Base-by-base conservation (phyloP, 2,888 invertebrate genomes). In the Idaea biselata region DNA sequence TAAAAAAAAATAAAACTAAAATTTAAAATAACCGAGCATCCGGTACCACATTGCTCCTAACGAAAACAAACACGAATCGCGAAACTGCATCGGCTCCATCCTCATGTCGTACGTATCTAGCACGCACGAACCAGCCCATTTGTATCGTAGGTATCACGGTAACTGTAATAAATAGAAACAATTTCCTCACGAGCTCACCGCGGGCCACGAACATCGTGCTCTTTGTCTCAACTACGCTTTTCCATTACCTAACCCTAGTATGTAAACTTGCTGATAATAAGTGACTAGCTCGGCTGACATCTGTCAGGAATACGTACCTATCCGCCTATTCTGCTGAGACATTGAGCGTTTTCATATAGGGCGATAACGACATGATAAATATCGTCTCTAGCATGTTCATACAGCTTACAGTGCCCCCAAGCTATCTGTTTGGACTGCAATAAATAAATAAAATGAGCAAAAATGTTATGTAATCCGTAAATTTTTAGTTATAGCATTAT, bases 121-220 rank as follows among this genome's bases (percentile, higher is more conserved):
- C 44, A 44, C 44, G 44, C 44, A 44, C 44, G 44, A 44, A 0
- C 8, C 44, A 44, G 11, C 44, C 44, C 44, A 44, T 44, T 44
- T 44, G 18, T 56, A 18, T 18, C 56, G 18, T 18, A 18, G 18
- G 17, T 17, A 56, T 18, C 18, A 18, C 56, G 18, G 17, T 55
- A 55, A 44, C 44, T 11, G 18, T 65, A 62, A 73, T 70, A 73
- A 69, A 72, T 72, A 64, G 69, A 67, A 67, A 68, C 67, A 71
- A 71, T 66, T 63, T 68, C 63, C 55, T 60, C 67, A 65, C 71
- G 63, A 66, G 62, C 64, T 63, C 61, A 55, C 55, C 55, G 44
- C 58, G 59, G 55, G n/a, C 61, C 66, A 71, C 71, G 68, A 64
- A 61, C 25, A 55, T 70, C 70, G 68, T 67, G 67, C 61, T 53